A percentile compares a stretch with the other conserved stretches of the same genome.
Evolutionary conservation across 92 coral and sea anemone genomes (phyloP).

Genomic region (Phenganax marumi): DNA sequence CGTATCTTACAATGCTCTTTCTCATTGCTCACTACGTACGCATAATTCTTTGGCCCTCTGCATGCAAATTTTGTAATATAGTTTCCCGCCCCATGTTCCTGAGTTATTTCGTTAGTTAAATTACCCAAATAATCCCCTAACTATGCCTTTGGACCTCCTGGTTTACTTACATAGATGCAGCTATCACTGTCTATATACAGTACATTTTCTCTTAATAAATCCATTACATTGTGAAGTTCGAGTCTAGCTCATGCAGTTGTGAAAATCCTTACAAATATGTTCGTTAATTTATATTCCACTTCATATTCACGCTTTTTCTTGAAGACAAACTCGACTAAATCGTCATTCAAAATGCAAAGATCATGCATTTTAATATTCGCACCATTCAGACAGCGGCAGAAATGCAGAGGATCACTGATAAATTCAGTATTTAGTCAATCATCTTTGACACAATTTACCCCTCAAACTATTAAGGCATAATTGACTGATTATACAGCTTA

Average conservation of each 20-base stretch:
- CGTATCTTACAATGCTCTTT: conserved; percentile 34
- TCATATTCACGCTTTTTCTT: conserved; percentile 45
- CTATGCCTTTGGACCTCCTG: neutral
- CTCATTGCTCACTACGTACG: conserved; percentile 36
- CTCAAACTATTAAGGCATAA: conserved; percentile 44
- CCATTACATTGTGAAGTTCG: conserved; percentile 33
- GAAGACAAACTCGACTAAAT: conserved; percentile 45
- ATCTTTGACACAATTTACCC: conserved; percentile 36
- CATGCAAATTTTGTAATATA: conserved; percentile 29
- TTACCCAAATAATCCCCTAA: neutral
- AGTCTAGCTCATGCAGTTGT: too few relatives aligned
- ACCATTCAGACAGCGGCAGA: conserved; percentile 30
- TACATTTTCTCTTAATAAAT: conserved; percentile 16
- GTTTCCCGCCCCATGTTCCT: conserved; percentile 22
- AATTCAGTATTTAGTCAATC: conserved; percentile 37
- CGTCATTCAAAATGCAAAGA: conserved; percentile 33
- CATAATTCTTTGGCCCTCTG: conserved; percentile 36
- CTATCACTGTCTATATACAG: neutral
- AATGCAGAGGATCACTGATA: conserved; percentile 20
- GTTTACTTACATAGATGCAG: neutral
- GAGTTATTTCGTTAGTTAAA: conserved; percentile 26
- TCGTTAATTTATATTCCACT: conserved; percentile 34
- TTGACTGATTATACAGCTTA: too few relatives aligned
- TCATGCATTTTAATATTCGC: conserved; percentile 35
- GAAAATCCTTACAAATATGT: conserved; percentile 43